These are phyloP conservation scores for Charina bottae DNA, from an alignment of 2,113 vertebrate genomes.

Conservation along the genomic window DNA sequence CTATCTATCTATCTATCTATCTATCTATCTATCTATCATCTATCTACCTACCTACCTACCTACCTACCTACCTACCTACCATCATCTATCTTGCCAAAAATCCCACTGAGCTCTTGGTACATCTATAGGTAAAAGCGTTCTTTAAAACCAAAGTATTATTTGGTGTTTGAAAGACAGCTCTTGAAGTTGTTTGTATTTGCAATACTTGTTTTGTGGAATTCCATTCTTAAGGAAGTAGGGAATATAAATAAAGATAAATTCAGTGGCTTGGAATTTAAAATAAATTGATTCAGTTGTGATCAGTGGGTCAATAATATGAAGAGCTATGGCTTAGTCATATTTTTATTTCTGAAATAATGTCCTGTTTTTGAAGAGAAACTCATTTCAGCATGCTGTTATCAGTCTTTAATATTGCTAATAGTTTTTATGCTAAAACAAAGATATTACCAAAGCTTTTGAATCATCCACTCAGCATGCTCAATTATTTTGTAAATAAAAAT, in stretches of 20 bases:
- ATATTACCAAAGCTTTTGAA: constrained; percentile 17
- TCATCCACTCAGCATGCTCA: constrained; percentile 27
- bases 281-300: not conserved
- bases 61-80: not conserved
- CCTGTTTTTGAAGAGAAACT: not conserved
- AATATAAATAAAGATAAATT: not conserved
- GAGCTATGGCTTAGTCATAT: not conserved
- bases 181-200: not conserved
- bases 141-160: too few relatives aligned
- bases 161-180: not conserved
- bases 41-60: too few relatives aligned
- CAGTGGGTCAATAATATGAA: not conserved
- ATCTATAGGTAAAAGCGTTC: not conserved
- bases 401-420: constrained; percentile 21
- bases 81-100: too few relatives aligned
- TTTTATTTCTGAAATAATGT: constrained; percentile 13
- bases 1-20: not conserved
- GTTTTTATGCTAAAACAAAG: constrained; percentile 21
- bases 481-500: constrained; percentile 41
- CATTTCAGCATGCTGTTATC: constrained; percentile 7
- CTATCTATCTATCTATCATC: not conserved
- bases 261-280: not conserved
- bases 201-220: not conserved
- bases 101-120: not conserved
- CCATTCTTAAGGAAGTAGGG: not conserved